Conservation (phyloP, 2,113 vertebrate genomes). For the Dendropsophus ebraccatus region DNA sequence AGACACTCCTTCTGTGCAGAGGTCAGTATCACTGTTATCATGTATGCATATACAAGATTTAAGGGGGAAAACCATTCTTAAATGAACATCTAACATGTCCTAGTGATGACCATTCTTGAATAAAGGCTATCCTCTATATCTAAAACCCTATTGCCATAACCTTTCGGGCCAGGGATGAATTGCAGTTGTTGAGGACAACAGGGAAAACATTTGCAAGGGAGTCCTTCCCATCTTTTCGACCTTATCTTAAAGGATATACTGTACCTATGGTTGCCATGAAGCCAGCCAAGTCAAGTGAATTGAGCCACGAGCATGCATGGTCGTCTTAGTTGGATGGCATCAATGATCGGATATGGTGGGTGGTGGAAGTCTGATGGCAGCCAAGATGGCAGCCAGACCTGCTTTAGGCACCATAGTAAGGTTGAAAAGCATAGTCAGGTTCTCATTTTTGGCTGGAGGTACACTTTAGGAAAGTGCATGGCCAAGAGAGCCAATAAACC, state of each 20-base stretch:
- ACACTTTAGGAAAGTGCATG: not conserved
- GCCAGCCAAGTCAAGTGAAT: not conserved
- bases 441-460: not conserved
- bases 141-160: not conserved
- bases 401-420: not conserved
- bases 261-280: not conserved
- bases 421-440: not conserved
- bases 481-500: not conserved
- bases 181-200: not conserved
- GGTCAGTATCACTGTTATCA: not conserved
- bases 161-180: not conserved
- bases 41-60: not conserved
- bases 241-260: not conserved
- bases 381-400: not conserved
- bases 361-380: not conserved
- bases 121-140: not conserved
- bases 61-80: not conserved
- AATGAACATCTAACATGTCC: not conserved
- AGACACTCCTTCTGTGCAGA: constrained; percentile 21
- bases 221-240: not conserved
- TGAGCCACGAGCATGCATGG: not conserved
- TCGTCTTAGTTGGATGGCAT: not conserved
- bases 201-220: not conserved
- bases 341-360: not conserved
- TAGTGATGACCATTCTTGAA: not conserved